These are phyloP conservation scores for Parotia lawesii DNA, from an alignment of 2,113 vertebrate genomes.

Conservation along the genomic window DNA sequence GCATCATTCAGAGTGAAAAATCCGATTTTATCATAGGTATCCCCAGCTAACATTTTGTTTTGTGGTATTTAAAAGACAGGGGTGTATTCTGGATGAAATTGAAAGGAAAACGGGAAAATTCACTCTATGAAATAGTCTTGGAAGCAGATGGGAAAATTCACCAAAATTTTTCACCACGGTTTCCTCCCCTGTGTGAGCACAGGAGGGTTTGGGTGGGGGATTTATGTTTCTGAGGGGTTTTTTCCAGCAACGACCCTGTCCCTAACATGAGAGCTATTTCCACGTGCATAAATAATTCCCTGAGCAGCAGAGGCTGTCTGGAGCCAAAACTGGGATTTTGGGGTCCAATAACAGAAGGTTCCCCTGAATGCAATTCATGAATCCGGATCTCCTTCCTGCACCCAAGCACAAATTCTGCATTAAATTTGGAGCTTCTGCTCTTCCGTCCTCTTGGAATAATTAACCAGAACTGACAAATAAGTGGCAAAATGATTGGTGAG, in stretches of 20 bases:
- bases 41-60: not conserved
- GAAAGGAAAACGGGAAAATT: not conserved
- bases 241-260: not conserved
- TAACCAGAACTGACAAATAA: not conserved
- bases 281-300: not conserved
- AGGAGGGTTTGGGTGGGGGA: not conserved
- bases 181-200: not conserved
- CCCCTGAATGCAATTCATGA: not conserved
- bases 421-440: not conserved
- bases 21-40: not conserved
- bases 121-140: not conserved
- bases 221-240: not conserved
- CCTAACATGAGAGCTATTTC: not conserved
- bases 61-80: not conserved
- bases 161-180: not conserved
- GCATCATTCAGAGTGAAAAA: not conserved
- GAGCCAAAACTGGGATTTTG: not conserved
- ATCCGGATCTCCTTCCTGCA: not conserved
- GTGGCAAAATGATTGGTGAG: not conserved
- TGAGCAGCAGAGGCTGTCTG: not conserved
- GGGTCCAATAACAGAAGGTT: not conserved
- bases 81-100: not conserved
- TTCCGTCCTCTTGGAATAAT: not conserved
- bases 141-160: not conserved
- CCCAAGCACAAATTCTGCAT: not conserved